Conservation (phyloP, 2,888 invertebrate species). For the Nephrotoma guestfalica region DNA sequence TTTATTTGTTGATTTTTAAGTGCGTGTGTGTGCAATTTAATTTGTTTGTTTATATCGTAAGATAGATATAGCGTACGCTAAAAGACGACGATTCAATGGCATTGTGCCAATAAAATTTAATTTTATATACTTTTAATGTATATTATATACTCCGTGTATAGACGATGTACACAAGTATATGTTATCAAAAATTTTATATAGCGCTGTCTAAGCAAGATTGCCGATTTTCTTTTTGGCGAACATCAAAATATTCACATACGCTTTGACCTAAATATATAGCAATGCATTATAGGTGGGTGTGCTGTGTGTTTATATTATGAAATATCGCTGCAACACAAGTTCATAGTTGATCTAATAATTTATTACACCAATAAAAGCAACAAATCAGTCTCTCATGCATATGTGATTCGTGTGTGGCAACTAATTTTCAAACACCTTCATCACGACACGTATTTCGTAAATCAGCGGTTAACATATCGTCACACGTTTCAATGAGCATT, state of each 20-base stretch:
- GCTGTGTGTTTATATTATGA: too few species aligned
- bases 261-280: too few species aligned
- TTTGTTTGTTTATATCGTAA: neutral
- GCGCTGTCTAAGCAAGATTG: neutral
- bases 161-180: neutral
- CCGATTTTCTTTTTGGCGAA: neutral
- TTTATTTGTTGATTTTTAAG: neutral
- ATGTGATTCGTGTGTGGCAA: neutral
- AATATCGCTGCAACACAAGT: neutral
- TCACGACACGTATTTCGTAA: neutral
- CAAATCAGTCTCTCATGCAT: neutral
- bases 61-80: neutral
- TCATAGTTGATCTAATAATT: neutral
- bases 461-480: neutral
- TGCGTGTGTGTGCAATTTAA: neutral
- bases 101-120: neutral
- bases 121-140: too few species aligned
- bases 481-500: neutral
- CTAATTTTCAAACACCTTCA: neutral
- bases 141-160: neutral
- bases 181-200: neutral
- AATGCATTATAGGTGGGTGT: too few species aligned
- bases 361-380: neutral
- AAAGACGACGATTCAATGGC: neutral
- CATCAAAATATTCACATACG: neutral